Conservation (phyloP, 2,888 invertebrate species). For the Sesia apiformis region DNA sequence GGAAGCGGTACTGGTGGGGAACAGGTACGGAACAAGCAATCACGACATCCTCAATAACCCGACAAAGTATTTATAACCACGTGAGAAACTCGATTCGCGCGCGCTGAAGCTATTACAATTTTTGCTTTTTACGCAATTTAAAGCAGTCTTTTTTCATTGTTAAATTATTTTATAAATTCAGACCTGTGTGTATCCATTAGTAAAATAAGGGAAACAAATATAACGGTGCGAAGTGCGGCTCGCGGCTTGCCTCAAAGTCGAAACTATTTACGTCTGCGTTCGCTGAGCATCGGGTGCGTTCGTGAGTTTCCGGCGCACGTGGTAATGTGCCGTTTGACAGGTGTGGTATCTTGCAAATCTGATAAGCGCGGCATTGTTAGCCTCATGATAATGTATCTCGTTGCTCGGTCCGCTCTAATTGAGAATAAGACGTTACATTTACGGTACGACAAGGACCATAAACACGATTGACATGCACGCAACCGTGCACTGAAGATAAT, state of each 20-base stretch:
- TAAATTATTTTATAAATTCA: background rate
- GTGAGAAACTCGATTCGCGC: background rate
- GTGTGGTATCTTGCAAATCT: conserved; percentile 9
- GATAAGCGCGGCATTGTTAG: background rate
- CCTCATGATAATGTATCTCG: background rate
- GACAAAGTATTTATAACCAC: background rate
- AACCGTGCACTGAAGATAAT: too few species aligned
- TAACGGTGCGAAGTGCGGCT: conserved; percentile 18
- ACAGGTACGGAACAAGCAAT: conserved; percentile 65
- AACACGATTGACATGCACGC: too few species aligned
- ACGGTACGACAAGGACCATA: too few species aligned
- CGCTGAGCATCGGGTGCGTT: conserved; percentile 33
- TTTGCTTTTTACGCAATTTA: background rate
- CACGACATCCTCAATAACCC: conserved; percentile 47
- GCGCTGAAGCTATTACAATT: background rate
- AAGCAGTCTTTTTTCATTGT: background rate
- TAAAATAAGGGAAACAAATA: conserved; percentile 10
- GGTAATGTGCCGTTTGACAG: conserved; percentile 36
- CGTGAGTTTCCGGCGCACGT: conserved; percentile 56
- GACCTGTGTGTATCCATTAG: background rate
- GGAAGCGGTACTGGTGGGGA: conserved; percentile 71
- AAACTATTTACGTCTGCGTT: conserved; percentile 56
- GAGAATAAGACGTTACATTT: too few species aligned
- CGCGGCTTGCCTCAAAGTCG: conserved; percentile 24
- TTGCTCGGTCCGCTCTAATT: too few species aligned